phyloP scores from a whole-genome alignment of 1,140 invertebrate species.

The Metopolophium dirhodum region DNA sequence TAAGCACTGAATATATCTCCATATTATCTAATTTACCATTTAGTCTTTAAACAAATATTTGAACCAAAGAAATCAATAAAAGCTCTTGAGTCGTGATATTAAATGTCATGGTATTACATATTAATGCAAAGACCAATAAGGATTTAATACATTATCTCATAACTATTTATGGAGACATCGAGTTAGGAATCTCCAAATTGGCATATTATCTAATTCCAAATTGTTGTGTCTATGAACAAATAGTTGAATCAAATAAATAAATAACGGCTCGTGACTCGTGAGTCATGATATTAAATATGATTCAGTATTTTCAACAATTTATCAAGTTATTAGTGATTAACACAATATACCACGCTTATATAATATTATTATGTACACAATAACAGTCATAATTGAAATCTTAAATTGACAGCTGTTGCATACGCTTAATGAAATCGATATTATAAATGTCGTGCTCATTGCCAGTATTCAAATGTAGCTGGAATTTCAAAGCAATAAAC shows the following conservation, averaged over 20 bases:
- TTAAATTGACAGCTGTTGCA: neutral
- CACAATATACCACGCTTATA: too few relatives aligned
- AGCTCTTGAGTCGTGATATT: neutral
- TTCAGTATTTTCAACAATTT: too few relatives aligned
- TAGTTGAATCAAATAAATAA: too few relatives aligned
- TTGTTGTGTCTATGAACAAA: too few relatives aligned
- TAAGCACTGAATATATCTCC: neutral
- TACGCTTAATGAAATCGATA: neutral
- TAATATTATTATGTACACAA: neutral
- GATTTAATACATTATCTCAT: neutral
- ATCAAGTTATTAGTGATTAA: too few relatives aligned
- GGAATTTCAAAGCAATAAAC: neutral
- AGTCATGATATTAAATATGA: too few relatives aligned
- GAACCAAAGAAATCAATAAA: neutral
- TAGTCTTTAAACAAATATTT: neutral
- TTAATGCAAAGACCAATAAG: neutral
- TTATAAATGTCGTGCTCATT: neutral
- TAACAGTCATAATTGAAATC: neutral
- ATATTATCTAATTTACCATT: neutral
- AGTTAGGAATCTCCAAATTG: too few relatives aligned
- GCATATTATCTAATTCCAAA: too few relatives aligned
- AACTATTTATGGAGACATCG: too few relatives aligned
- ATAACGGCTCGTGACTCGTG: too few relatives aligned
- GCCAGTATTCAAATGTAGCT: neutral
- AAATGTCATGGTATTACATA: neutral